Evolutionary conservation across 2,797 vertebrate species (phyloP), one percentile per base, ranked within the genome.

Genomic region (Sus cebifrons): DNA sequence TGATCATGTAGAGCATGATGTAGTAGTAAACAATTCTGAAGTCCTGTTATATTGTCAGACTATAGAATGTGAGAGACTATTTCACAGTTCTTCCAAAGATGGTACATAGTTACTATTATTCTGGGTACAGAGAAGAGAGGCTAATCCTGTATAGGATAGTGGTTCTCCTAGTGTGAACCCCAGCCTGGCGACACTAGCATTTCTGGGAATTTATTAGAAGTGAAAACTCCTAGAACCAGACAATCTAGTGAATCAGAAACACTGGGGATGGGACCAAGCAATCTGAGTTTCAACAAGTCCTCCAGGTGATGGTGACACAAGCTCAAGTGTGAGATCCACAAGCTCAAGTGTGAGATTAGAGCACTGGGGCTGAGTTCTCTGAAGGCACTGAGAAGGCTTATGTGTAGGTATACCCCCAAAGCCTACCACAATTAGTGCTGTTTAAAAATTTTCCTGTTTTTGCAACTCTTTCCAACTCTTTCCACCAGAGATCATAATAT

Each of bases 121-220:
- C 14, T 15, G 15, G 67, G 89, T 20, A 36, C 54, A 88, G 0
- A 44, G 9, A 36, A 77, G 2, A 64, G 12, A 75, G 56, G 17
- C 52, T 52, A 73, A 62, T 23, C 70, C 64, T 11, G 16, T 56
- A 70, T 52, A 6, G 7, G 25, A 14, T n/a, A 60, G 36, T 9
- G 18, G 44, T n/a, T 94, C 56, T 44, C 52, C 56, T 91, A 84
- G 15, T 81, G 16, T 75, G 44, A 56, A 75, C 64, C 5, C 23
- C 68, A 32, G 25, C 4, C 32, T 52, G 32, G 10, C 12, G 15
- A 84, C 17, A 44, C 54, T 16, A 91, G 23, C 20, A 82, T 49
- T 84, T 68, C 62, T 23, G 23, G 40, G 15, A 73, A 96, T 62
- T 49, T 79, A 29, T 89, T 49, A 94, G 49, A 78, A 92, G 91